phyloP scores from a whole-genome alignment of 2,888 invertebrate genomes.

The Lamellibrachia columna region DNA sequence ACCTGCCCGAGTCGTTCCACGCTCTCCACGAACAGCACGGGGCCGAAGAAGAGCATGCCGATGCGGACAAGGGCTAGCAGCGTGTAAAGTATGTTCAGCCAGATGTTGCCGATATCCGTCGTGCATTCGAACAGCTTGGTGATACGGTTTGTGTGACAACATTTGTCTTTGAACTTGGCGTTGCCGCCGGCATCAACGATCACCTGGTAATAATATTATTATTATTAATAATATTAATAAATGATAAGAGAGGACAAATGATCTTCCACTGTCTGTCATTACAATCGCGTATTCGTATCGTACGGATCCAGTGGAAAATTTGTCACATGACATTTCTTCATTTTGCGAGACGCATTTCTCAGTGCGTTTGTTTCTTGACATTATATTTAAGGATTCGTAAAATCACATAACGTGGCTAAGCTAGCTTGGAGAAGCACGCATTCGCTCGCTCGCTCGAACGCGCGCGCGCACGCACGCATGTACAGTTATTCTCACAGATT shows the following conservation, averaged over 20 bases:
- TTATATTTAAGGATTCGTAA: neutral
- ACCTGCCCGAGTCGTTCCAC: constrained; percentile 45
- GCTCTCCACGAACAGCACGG: constrained; percentile 56
- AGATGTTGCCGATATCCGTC: constrained; percentile 52
- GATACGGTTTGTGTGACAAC: constrained; percentile 36
- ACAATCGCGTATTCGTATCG: too few relatives aligned
- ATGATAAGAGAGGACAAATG: neutral
- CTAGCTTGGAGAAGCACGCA: neutral
- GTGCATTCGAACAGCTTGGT: constrained; percentile 47
- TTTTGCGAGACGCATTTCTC: neutral
- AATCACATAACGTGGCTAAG: neutral
- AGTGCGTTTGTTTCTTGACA: neutral
- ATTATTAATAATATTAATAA: too few relatives aligned
- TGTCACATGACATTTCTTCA: too few relatives aligned
- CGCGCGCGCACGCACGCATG: neutral
- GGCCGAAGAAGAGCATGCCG: constrained; percentile 57
- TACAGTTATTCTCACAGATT: too few relatives aligned
- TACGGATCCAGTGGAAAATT: too few relatives aligned
- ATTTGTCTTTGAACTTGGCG: constrained; percentile 49
- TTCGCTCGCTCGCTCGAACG: neutral
- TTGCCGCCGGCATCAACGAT: constrained; percentile 46
- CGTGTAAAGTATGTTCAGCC: constrained; percentile 59
- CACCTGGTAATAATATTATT: constrained; percentile 23
- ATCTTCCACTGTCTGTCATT: neutral
- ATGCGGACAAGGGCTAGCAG: constrained; percentile 54